Evolutionary conservation across 2,797 vertebrate species (phyloP), one percentile per base, ranked within the genome.

Genomic region (Enteromius viviparus): DNA sequence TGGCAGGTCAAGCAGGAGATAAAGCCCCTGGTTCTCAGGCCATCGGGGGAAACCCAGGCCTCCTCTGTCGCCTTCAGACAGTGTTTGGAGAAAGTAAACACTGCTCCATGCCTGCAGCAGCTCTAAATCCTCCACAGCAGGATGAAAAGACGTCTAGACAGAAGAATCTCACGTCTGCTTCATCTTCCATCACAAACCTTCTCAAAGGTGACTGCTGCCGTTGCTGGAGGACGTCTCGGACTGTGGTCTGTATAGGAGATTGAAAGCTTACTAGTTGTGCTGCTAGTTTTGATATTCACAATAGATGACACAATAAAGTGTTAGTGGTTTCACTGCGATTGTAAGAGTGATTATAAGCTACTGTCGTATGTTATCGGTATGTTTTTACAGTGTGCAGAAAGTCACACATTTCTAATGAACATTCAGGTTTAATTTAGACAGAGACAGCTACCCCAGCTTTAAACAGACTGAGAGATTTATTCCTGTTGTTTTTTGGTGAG

Each of bases 101-200:
- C 29, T 40, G 7, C 80, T 84, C n/a, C 64, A 49, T 0, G 78
- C 85, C 85, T 84, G 26, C 58, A 86, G 87, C 79, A 85, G 76
- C 80, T 23, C 12, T 81, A 86, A 87, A 85, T 87, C 87, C 85
- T 86, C 83, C 23, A 42, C 6, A 80, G 83, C 32, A 4, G 72
- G 87, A 89, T 89, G 82, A 88, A 89, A 88, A 79, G 84, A 60
- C 29, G 86, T 88, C 86, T 84, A 87, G 85, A 87, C 87, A 72
- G 70, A 83, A 60, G 76, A 85, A 81, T 65, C 72, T 34, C 12
- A 51, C 17, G 6, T 78, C n/a, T 78, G 19, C 55, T 37, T 65
- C 5, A 6, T 69, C 37, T 21, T 62, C 8, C 81, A 40, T 55
- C 62, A 40, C 14, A 15, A 21, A 72, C 62, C 32, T 40, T 69